These are phyloP conservation scores for Progne subis DNA, from an alignment of 2,113 vertebrate species.

Conservation along the genomic window DNA sequence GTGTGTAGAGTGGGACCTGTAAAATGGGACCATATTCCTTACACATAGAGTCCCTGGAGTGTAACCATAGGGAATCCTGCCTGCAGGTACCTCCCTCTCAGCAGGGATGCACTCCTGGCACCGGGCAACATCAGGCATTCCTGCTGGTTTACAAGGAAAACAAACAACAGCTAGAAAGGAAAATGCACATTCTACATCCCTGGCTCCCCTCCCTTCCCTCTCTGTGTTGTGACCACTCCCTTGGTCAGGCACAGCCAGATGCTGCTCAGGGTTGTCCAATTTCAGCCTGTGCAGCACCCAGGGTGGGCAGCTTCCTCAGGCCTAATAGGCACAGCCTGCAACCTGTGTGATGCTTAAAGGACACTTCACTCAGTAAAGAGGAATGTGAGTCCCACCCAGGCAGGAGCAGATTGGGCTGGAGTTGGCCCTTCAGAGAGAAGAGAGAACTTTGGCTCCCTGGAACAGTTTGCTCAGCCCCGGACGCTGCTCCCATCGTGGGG, in stretches of 20 bases:
- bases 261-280: neutral
- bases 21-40: neutral
- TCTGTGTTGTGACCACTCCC: rapidly evolving
- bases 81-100: neutral
- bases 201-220: neutral
- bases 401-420: neutral
- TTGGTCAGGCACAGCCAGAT: neutral
- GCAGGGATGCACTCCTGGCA: neutral
- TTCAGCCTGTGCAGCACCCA: neutral
- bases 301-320: neutral
- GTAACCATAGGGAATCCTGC: neutral
- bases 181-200: neutral
- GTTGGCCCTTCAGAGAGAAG: neutral
- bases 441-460: rapidly evolving
- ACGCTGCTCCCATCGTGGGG: neutral
- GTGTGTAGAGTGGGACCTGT: neutral
- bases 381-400: neutral
- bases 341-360: neutral
- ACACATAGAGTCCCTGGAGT: neutral
- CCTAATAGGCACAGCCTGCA: neutral
- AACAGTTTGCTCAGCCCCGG: neutral
- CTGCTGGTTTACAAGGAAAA: neutral
- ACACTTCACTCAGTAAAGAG: neutral
- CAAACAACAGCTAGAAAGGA: neutral
- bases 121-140: neutral